phyloP scores from a whole-genome alignment of 2,888 invertebrate species.

The Chrysotoxum bicinctum region DNA sequence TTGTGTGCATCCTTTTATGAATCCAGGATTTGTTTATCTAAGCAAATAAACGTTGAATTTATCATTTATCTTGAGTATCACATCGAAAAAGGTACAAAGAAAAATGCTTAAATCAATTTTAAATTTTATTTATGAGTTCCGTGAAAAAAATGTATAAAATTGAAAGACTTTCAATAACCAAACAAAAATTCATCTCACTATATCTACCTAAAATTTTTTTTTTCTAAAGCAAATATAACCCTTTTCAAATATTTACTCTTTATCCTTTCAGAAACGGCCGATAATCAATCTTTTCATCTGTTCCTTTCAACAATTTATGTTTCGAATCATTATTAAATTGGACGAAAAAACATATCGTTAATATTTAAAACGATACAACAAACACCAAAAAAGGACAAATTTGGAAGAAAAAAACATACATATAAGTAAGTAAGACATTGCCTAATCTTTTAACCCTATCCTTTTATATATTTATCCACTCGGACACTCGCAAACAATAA shows the following conservation, averaged over 20 bases:
- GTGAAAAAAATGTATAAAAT: neutral
- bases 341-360: constrained; percentile 22
- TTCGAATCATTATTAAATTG: constrained; percentile 44
- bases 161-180: neutral
- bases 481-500: constrained; percentile 57
- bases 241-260: constrained; percentile 11
- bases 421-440: neutral
- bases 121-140: neutral
- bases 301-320: constrained; percentile 36
- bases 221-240: constrained; percentile 12
- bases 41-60: neutral
- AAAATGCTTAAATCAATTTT: neutral
- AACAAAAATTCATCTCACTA: neutral
- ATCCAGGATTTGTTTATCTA: neutral
- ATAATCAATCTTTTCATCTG: constrained; percentile 23
- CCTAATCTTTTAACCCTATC: constrained; percentile 53
- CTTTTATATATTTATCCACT: constrained; percentile 44
- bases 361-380: neutral
- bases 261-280: neutral
- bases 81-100: neutral
- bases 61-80: neutral
- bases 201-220: neutral
- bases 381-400: constrained; percentile 1
- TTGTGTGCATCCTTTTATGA: no score
- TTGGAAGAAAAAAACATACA: neutral